Percentiles rank a stretch among this genome's conserved stretches.
phyloP scores from a whole-genome alignment of 2,888 invertebrate genomes.

The Papilio gigon region DNA sequence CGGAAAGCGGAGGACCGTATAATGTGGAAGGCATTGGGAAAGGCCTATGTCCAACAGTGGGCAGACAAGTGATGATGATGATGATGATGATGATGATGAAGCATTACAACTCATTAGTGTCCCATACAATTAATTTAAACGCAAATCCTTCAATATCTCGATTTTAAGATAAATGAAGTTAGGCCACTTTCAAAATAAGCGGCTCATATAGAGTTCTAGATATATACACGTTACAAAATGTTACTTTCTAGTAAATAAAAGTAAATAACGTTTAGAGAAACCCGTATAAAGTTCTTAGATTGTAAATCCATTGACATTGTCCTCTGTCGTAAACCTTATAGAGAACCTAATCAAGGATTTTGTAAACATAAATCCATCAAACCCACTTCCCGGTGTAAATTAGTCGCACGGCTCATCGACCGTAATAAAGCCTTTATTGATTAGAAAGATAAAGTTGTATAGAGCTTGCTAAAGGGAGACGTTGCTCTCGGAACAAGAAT shows the following conservation, averaged over 20 bases:
- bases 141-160: too few species aligned
- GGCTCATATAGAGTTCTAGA: too few species aligned
- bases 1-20: too few species aligned
- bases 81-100: too few species aligned
- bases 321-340: conserved; percentile 31
- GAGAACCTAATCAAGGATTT: conserved; percentile 29
- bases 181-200: too few species aligned
- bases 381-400: conserved; percentile 23
- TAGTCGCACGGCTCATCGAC: conserved; percentile 9
- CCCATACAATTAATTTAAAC: too few species aligned
- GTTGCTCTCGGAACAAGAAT: background rate
- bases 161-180: too few species aligned
- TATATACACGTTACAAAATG: background rate
- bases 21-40: too few species aligned
- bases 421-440: background rate
- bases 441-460: background rate
- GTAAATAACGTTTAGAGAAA: background rate
- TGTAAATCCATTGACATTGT: conserved; percentile 9
- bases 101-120: too few species aligned
- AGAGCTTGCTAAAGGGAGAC: background rate
- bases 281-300: background rate
- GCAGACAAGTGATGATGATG: too few species aligned
- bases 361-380: conserved; percentile 29
- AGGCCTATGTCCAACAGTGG: too few species aligned
- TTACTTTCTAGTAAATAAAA: background rate